Base-by-base conservation (phyloP, 2,888 invertebrate species). In the Ditula angustiorana region DNA sequence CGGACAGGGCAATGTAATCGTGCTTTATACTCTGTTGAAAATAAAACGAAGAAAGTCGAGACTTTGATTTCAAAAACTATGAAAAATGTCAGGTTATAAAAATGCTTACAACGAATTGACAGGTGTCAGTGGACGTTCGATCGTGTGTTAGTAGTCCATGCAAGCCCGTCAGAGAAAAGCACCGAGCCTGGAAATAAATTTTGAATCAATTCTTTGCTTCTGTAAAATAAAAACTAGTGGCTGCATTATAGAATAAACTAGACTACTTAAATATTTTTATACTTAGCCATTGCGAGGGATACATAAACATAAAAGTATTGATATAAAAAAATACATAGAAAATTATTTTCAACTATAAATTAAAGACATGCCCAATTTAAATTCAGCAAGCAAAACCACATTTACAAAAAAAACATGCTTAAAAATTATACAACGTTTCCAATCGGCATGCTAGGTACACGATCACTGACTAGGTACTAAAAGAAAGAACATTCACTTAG, bases 151-250 rank as follows among this genome's bases (percentile, higher is more conserved):
- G 83, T 84, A 72, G 72, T 82, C 87, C 90, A 90, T 88, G 90
- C 92, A 90, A 83, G 79, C 80, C 82, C 82, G 79, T 92, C 90
- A 92, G 76, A 90, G 82, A 86, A 86, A 92, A 88, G 90, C 92
- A 87, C 92, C 92, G 82, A 87, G 85, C 82, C 92, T 92, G 92
- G 68, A 91, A 92, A 89, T 69, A 88, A 87, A 87, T 74, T 79
- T 80, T 68, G 55, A 68, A 58, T 57, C 59, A 61, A 58, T 67
- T 71, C 47, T 62, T 24, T 64, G n/a, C 49, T 68, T 69, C 30
- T 57, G n/a, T 60, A 55, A 28, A 50, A 50, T 30, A n/a, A 10
- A 8, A 16, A 41, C 19, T 41, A 19, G 8, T 41, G n/a, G n/a
- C n/a, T n/a, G n/a, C n/a, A n/a, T n/a, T n/a, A n/a, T n/a, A n/a